Base-by-base conservation (phyloP, 2,888 invertebrate species). In the Yponomeuta cagnagella region DNA sequence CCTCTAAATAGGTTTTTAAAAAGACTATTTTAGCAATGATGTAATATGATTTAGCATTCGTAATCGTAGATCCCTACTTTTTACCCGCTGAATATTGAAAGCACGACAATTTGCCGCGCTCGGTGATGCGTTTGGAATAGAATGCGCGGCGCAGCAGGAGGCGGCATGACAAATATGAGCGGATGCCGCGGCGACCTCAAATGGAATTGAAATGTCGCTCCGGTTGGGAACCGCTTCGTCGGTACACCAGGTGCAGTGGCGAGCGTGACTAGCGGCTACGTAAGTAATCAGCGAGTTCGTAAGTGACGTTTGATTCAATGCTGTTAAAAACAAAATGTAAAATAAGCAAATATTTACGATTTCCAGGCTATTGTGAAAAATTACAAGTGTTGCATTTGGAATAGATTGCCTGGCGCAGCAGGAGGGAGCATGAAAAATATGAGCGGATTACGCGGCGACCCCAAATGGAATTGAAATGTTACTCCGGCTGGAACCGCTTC, bases 181-280 rank as follows among this genome's bases (percentile, higher is more conserved):
- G 31, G 65, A 30, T 65, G 65, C 65, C 30, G 65, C 65, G 65
- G 33, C 65, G 33, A 65, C 65, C 65, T 65, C 65, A 30, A 33
- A 65, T 58, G 65, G 31, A 65, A 65, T 31, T 65, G 65, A 65
- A 65, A 65, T 65, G 65, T 65, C 65, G 65, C 65, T 65, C 65
- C 65, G 65, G n/a, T 12, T 65, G 65, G 31, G 65, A 33, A 65
- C 3, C 30, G 65, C 52, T 58, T 58, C 52, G 52, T 58, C 33
- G 65, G 31, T 65, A 65, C 33, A 4, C 4, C 9, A 2, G 65
- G 65, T 65, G 65, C 65, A 65, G 31, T 65, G 65, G 30, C 65
- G 65, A 65, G 30, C 65, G 30, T 12, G 10, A 12, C 8, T 65
- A 58, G 33, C 9, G 65, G 33, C 30, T 10, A 63, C 63, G 4